Evolutionary conservation across 2,888 invertebrate species (phyloP).

Genomic region (Aspidiotus destructor): DNA sequence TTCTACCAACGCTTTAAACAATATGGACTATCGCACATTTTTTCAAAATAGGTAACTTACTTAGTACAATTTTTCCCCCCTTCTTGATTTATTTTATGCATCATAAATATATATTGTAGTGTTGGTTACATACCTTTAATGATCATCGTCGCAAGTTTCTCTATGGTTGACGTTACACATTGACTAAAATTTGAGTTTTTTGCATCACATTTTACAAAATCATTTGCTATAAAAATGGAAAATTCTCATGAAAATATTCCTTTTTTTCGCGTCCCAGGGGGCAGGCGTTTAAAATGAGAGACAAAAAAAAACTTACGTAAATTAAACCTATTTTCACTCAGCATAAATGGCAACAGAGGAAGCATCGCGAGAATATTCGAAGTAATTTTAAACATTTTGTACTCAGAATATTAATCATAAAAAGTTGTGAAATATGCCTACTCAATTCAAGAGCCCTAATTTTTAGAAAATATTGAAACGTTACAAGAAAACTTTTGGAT

Average conservation of each 20-base stretch:
- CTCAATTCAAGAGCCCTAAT: too few relatives aligned
- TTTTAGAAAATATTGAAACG: too few relatives aligned
- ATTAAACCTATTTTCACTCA: not conserved
- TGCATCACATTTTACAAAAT: constrained; percentile 10
- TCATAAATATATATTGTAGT: not conserved
- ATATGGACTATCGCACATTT: too few relatives aligned
- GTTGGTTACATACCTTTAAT: constrained; percentile 3
- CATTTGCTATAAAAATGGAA: constrained; percentile 3
- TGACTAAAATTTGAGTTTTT: constrained; percentile 14
- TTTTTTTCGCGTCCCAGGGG: not conserved
- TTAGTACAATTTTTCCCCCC: not conserved
- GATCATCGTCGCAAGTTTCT: constrained; percentile 3
- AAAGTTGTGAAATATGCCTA: too few relatives aligned
- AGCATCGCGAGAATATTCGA: too few relatives aligned
- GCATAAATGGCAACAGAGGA: not conserved
- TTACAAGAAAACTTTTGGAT: too few relatives aligned
- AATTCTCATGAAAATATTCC: not conserved
- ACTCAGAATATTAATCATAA: too few relatives aligned
- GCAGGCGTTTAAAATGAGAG: not conserved
- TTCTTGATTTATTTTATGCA: not conserved
- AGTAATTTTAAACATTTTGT: too few relatives aligned
- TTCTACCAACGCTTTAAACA: too few relatives aligned
- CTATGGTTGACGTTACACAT: not conserved
- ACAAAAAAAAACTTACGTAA: constrained; percentile 10
- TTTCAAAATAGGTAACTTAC: not conserved